phyloP scores from a whole-genome alignment of 2,113 vertebrate species.

The Ptilonorhynchus violaceus region DNA sequence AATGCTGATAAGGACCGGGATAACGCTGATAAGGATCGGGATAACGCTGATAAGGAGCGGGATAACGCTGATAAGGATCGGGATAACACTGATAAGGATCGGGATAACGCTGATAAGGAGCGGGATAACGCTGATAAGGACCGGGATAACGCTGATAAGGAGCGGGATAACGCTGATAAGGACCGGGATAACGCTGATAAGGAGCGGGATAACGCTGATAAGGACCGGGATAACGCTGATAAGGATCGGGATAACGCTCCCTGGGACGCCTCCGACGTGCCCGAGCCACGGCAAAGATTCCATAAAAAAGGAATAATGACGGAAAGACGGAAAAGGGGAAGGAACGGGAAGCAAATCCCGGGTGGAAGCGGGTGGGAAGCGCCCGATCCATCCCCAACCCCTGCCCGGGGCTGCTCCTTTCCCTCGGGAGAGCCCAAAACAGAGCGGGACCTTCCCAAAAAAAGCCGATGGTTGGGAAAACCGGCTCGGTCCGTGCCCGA shows the following conservation, averaged over 20 bases:
- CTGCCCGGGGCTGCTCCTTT: rapidly evolving
- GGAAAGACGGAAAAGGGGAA: not conserved
- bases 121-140: no score
- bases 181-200: no score
- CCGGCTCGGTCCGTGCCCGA: not conserved
- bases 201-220: not conserved
- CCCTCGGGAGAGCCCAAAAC: not conserved
- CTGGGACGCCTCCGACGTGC: not conserved
- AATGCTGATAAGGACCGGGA: no score
- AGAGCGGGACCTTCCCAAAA: no score
- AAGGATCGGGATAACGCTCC: not conserved
- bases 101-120: no score
- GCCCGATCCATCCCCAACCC: not conserved
- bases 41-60: no score
- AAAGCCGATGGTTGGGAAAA: not conserved
- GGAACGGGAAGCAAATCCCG: not conserved
- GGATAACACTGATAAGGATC: no score
- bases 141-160: no score
- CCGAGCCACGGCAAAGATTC: not conserved
- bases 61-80: no score
- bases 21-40: no score
- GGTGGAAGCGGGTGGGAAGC: rapidly evolving
- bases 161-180: no score
- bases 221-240: rapidly evolving
- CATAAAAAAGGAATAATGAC: not conserved